These are phyloP conservation scores for Calliopsis andreniformis DNA, from an alignment of 1,140 invertebrate species.

Conservation along the genomic window DNA sequence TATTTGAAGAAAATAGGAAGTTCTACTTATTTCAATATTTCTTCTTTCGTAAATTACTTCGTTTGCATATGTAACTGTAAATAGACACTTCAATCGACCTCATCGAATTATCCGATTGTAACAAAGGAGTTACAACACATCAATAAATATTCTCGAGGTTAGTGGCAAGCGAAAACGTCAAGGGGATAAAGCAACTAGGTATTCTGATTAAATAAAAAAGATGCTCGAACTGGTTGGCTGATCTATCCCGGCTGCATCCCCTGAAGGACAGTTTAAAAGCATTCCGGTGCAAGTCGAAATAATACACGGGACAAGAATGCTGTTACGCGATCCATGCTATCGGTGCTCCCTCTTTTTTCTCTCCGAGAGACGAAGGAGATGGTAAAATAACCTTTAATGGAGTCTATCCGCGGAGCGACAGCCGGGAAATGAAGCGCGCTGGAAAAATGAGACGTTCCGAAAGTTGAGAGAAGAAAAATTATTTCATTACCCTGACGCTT, in stretches of 20 bases:
- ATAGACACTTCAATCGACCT: constrained; percentile 28
- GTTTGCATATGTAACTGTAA: constrained; percentile 29
- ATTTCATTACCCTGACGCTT: constrained; percentile 20
- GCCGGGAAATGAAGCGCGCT: neutral
- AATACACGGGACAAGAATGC: constrained; percentile 26
- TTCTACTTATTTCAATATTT: too few species aligned
- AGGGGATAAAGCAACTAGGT: constrained; percentile 34
- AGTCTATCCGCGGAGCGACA: constrained; percentile 2
- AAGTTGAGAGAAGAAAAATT: neutral
- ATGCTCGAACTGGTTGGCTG: constrained; percentile 26
- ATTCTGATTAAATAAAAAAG: constrained; percentile 36
- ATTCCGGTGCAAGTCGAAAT: constrained; percentile 57
- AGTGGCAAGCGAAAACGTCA: constrained; percentile 9
- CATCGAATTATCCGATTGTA: constrained; percentile 50
- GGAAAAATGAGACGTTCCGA: constrained; percentile 12
- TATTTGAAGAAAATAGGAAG: too few species aligned
- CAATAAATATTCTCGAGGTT: constrained; percentile 39
- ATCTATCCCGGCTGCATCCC: constrained; percentile 36
- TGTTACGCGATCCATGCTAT: neutral
- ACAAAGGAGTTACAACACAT: constrained; percentile 38
- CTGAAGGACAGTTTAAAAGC: constrained; percentile 59
- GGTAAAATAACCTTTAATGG: constrained; percentile 10
- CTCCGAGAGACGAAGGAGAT: neutral
- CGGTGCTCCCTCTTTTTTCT: neutral
- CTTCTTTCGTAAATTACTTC: too few species aligned